Conservation (phyloP, 2,797 vertebrate genomes). For the Kryptolebias ocellatus region DNA sequence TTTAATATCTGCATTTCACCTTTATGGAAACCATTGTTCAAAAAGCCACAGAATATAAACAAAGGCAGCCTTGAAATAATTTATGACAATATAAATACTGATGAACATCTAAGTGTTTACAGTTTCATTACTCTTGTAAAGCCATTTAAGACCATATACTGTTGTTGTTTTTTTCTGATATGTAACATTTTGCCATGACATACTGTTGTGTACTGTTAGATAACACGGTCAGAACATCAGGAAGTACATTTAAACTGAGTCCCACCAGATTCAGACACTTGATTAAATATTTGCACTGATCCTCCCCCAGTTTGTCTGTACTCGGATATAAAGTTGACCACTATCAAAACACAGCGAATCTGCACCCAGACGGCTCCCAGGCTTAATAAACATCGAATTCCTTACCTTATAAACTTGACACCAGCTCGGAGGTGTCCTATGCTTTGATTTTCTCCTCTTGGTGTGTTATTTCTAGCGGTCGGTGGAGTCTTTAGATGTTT, state of each 20-base stretch:
- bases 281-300: background rate
- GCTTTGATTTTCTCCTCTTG: background rate
- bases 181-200: too few relatives aligned
- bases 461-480: conserved; percentile 6
- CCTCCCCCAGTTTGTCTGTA: background rate
- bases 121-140: too few relatives aligned
- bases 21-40: too few relatives aligned
- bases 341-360: conserved; percentile 12
- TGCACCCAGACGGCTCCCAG: conserved; percentile 17
- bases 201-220: too few relatives aligned
- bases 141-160: too few relatives aligned
- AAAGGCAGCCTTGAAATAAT: background rate
- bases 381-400: background rate
- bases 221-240: too few relatives aligned
- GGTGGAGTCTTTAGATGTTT: conserved; percentile 19
- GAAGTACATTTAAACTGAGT: background rate
- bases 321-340: conserved; percentile 38
- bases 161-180: too few relatives aligned
- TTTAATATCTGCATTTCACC: too few relatives aligned
- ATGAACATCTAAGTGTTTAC: too few relatives aligned
- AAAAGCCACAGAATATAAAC: background rate
- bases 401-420: conserved; percentile 50
- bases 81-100: too few relatives aligned
- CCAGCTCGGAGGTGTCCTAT: background rate
- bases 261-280: background rate